These are phyloP conservation scores for Bombus pyrosoma DNA, from an alignment of 1,140 invertebrate species.

Conservation along the genomic window DNA sequence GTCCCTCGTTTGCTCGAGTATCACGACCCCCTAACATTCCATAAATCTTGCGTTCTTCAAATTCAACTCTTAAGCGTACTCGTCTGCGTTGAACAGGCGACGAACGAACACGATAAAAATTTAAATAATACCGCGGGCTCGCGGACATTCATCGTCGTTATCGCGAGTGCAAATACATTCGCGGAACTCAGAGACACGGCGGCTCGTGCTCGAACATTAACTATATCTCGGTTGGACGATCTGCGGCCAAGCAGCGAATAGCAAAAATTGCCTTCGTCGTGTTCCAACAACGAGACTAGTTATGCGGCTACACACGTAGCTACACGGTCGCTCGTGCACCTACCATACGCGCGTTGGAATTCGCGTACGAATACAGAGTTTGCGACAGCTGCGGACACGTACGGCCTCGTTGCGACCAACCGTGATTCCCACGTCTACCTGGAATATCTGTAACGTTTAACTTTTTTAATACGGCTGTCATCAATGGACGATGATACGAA, in stretches of 20 bases:
- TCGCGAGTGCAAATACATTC: conserved; percentile 27
- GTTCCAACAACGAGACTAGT: not conserved
- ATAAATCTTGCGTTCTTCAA: not conserved
- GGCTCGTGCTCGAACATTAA: conserved; percentile 20
- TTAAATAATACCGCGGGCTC: conserved; percentile 11
- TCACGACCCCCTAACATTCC: not conserved
- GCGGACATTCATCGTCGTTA: conserved; percentile 33
- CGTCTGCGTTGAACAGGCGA: not conserved
- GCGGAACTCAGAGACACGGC: not conserved
- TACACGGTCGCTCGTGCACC: not conserved
- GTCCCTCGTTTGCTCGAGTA: not conserved
- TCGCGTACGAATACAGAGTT: not conserved
- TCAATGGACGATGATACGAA: not conserved
- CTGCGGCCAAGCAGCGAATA: not conserved
- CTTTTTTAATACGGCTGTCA: not conserved
- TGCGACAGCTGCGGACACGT: not conserved
- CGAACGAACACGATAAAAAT: conserved; percentile 35
- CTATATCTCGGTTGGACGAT: conserved; percentile 18
- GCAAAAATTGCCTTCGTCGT: conserved; percentile 20
- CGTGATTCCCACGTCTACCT: not conserved
- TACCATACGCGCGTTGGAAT: not conserved
- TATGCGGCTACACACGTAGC: not conserved
- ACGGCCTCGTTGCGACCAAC: not conserved
- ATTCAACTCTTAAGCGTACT: not conserved
- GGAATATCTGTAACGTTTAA: not conserved